A percentile compares a stretch with the other conserved stretches of the same genome.
These are phyloP conservation scores for Ailuropoda melanoleuca DNA, from an alignment of 2,113 vertebrate species.

Conservation along the genomic window DNA sequence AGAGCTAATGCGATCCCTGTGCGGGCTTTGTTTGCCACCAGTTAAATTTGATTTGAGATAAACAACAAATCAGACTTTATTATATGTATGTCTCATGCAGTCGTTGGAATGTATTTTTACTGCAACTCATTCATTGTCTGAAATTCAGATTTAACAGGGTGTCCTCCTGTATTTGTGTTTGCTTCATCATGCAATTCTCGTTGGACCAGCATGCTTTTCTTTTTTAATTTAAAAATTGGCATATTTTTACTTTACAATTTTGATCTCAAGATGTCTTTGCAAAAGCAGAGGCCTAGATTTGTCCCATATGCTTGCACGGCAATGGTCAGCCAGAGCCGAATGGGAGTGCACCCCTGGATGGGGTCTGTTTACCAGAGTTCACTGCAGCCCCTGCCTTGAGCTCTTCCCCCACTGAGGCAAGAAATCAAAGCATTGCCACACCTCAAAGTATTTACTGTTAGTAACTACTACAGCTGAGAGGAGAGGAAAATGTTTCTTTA, in stretches of 20 bases:
- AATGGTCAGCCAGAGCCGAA: neutral
- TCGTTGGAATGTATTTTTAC: neutral
- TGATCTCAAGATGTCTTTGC: neutral
- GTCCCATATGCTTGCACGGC: neutral
- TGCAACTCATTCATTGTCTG: neutral
- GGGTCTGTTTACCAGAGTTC: neutral
- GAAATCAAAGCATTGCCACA: neutral
- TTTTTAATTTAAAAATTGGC: neutral
- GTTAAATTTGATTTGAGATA: neutral
- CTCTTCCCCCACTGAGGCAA: neutral
- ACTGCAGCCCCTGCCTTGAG: rapidly evolving
- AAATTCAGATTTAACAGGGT: neutral
- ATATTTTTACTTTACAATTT: neutral
- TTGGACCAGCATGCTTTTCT: neutral
- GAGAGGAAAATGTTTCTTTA: neutral
- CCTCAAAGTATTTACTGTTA: neutral
- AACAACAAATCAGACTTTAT: neutral
- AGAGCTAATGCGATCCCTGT: rapidly evolving
- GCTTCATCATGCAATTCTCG: neutral
- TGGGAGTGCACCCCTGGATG: too few relatives aligned
- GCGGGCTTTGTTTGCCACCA: neutral
- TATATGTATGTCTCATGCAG: neutral
- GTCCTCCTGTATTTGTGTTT: neutral
- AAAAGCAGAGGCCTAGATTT: neutral
- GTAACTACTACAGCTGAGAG: neutral